These are phyloP conservation scores for Anguilla anguilla DNA, from an alignment of 2,797 vertebrate species.

Conservation along the genomic window DNA sequence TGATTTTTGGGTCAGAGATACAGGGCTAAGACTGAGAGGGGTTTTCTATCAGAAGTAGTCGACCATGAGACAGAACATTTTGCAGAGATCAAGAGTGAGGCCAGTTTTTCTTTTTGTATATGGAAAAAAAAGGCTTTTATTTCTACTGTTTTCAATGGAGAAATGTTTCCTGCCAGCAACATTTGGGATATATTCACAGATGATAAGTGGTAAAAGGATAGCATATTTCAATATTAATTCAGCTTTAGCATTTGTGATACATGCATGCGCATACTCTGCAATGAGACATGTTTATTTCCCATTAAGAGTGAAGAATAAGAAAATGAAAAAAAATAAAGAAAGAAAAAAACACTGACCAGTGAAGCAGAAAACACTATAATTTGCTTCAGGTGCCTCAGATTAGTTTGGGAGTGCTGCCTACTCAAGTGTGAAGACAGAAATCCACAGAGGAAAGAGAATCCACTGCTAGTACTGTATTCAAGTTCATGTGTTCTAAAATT, in stretches of 20 bases:
- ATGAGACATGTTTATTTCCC: background rate
- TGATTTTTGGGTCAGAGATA: background rate
- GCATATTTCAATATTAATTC: background rate
- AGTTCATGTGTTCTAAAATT: background rate
- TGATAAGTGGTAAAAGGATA: background rate
- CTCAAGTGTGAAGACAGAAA: background rate
- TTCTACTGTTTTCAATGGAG: background rate
- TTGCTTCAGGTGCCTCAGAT: conserved; percentile 11
- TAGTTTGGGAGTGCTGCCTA: background rate
- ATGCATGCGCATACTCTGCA: background rate
- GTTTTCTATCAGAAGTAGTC: background rate
- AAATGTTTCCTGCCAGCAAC: background rate
- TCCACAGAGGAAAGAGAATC: conserved; percentile 8
- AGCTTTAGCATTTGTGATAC: background rate
- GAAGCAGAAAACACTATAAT: conserved; percentile 3
- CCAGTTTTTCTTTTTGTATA: background rate
- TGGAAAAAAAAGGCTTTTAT: background rate
- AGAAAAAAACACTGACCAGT: conserved; percentile 4
- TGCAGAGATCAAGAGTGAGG: background rate
- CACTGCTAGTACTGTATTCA: background rate
- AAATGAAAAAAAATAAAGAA: background rate
- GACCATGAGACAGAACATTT: background rate
- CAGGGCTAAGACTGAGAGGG: background rate
- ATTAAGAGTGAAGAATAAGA: background rate
- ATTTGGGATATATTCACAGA: background rate